phyloP scores from a whole-genome alignment of 1,140 invertebrate species.

The Hypothenemus hampei region DNA sequence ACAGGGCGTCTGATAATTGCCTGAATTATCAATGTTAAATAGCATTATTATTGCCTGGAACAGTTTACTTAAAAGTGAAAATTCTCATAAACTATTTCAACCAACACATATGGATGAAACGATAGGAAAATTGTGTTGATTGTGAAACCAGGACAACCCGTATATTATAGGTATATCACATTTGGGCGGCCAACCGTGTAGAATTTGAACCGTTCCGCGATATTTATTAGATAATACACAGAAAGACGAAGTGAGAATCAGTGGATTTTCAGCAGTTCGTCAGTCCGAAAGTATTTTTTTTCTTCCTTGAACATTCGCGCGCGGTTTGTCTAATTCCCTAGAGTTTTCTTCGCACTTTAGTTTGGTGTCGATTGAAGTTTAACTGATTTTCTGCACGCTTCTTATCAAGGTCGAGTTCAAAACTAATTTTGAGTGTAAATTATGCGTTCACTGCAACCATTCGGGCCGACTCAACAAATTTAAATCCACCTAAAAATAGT shows the following conservation, averaged over 20 bases:
- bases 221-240: slow-evolving; percentile 21
- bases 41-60: no score
- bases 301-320: slow-evolving; percentile 8
- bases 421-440: neutral
- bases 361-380: neutral
- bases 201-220: slow-evolving; percentile 8
- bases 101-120: no score
- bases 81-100: no score
- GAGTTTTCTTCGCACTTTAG: neutral
- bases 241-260: neutral
- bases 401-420: neutral
- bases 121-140: neutral
- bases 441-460: neutral
- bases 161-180: slow-evolving; percentile 21
- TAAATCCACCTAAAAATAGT: neutral
- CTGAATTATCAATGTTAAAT: no score
- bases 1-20: no score
- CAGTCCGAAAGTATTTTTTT: slow-evolving; percentile 6
- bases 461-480: neutral
- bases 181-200: slow-evolving; percentile 12
- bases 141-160: slow-evolving; percentile 9
- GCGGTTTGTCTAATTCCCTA: neutral
- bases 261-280: slow-evolving; percentile 6
- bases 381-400: neutral
- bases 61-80: no score